phyloP scores from a whole-genome alignment of 2,888 invertebrate genomes.

The Xylophagus ater region DNA sequence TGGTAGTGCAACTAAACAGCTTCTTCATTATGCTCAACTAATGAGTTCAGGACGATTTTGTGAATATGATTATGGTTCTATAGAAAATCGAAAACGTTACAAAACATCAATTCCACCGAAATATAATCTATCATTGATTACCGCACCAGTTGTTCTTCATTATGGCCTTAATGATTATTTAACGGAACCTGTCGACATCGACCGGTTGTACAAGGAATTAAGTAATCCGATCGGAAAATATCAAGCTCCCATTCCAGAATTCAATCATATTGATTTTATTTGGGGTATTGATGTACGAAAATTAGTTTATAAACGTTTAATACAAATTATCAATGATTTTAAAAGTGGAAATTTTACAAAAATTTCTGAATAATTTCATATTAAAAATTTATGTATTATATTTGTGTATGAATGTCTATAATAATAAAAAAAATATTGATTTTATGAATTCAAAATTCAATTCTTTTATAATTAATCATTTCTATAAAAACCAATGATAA shows the following conservation, averaged over 20 bases:
- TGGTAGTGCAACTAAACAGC: constrained; percentile 42
- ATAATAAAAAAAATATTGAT: too few relatives aligned
- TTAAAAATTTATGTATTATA: too few relatives aligned
- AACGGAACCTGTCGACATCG: constrained; percentile 35
- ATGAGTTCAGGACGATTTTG: constrained; percentile 30
- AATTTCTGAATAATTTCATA: constrained; percentile 12
- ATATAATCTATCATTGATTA: constrained; percentile 40
- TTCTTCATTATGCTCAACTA: constrained; percentile 44
- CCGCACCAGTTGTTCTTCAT: constrained; percentile 41
- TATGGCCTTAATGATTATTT: constrained; percentile 48
- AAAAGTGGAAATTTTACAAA: constrained; percentile 17
- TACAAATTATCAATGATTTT: constrained; percentile 18
- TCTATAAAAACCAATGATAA: too few relatives aligned
- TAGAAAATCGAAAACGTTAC: constrained; percentile 41
- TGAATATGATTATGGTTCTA: constrained; percentile 42
- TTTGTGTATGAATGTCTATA: too few relatives aligned
- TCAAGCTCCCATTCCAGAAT: constrained; percentile 8
- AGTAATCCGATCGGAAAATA: constrained; percentile 24
- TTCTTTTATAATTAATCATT: too few relatives aligned
- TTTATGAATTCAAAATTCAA: too few relatives aligned
- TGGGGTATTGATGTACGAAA: constrained; percentile 23
- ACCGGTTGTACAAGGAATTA: constrained; percentile 21
- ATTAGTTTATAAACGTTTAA: constrained; percentile 21
- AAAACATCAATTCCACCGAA: constrained; percentile 40
- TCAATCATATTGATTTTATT: constrained; percentile 28